Evolutionary conservation across 2,113 vertebrate genomes (phyloP), one percentile per base, ranked within the genome.

Genomic region (Cettia cetti): DNA sequence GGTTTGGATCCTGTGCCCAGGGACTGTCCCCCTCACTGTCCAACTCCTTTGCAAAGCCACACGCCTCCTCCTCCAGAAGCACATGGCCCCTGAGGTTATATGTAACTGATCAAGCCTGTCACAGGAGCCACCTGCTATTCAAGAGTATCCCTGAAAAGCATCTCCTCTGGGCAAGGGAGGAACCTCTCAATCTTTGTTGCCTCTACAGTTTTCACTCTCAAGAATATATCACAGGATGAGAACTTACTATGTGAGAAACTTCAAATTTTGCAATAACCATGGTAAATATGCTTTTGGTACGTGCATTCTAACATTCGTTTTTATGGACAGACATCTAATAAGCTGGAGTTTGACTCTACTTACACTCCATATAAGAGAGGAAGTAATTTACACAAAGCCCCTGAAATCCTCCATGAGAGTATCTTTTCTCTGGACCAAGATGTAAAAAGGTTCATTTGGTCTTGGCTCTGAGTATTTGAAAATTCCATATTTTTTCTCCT

Each of bases 91-190:
- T 57, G 20, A 70, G 21, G 8, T 74, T 40, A 44, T 8, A 59
- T 5, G 6, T 60, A 74, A 49, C 26, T 0, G 0, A n/a, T 70
- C 35, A 52, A 70, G 59, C 24, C 17, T 21, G 22, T 42, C 42
- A 72, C 1, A 0, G 31, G 37, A 91, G 45, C 11, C 3, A 2
- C 11, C 4, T 0, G 9, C 21, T 65, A 21, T 21, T 45, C 11
- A 39, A 37, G 8, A 65, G 19, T 13, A 66, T 31, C 37, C 68
- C 39, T 30, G 45, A 71, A 40, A 80, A 76, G 4, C 14, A 37
- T 61, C 26, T 75, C 37, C 60, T 76, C 57, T 11, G 5, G 5
- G 6, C 61, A 59, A 60, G 18, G 30, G 8, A 69, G 39, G 30
- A 81, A 30, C 17, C 28, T 78, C 35, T 68, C 61, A 37, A 6